phyloP scores from a whole-genome alignment of 1,140 invertebrate genomes.

The Zaprionus ghesquierei region DNA sequence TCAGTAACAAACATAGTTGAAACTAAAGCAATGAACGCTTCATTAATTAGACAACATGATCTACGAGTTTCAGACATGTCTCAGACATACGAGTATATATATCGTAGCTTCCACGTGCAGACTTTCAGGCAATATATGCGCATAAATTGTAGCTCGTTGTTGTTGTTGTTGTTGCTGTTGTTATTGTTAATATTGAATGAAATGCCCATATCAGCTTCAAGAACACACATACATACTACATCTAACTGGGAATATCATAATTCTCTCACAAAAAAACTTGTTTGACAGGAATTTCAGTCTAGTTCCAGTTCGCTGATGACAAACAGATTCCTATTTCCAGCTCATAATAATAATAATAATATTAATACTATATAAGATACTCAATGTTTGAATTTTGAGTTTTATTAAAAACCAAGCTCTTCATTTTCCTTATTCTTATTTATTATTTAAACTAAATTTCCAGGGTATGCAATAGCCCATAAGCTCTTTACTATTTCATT shows the following conservation, averaged over 20 bases:
- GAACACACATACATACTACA: background rate
- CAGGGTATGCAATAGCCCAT: conserved; percentile 4
- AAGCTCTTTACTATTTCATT: background rate
- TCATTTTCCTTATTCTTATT: background rate
- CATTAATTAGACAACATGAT: conserved; percentile 15
- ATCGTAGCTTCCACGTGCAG: conserved; percentile 26
- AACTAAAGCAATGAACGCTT: conserved; percentile 1
- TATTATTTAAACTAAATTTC: background rate
- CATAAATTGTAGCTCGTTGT: conserved; percentile 30
- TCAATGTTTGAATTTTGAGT: background rate
- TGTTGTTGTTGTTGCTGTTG: conserved; percentile 11
- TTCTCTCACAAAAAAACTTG: conserved; percentile 34
- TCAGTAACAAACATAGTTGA: conserved; percentile 20
- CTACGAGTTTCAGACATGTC: conserved; percentile 34
- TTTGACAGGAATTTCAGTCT: conserved; percentile 30
- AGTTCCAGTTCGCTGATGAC: conserved; percentile 21
- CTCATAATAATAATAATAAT: conserved; percentile 2
- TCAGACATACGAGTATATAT: too few relatives aligned
- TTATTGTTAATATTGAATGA: conserved; percentile 3
- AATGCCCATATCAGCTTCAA: conserved; percentile 17
- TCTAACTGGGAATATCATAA: conserved; percentile 11
- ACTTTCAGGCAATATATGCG: conserved; percentile 23
- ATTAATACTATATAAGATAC: background rate
- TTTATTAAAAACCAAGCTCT: background rate
- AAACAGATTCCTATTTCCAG: background rate